phyloP scores from a whole-genome alignment of 2,113 vertebrate genomes.

The Callopanchax toddi region DNA sequence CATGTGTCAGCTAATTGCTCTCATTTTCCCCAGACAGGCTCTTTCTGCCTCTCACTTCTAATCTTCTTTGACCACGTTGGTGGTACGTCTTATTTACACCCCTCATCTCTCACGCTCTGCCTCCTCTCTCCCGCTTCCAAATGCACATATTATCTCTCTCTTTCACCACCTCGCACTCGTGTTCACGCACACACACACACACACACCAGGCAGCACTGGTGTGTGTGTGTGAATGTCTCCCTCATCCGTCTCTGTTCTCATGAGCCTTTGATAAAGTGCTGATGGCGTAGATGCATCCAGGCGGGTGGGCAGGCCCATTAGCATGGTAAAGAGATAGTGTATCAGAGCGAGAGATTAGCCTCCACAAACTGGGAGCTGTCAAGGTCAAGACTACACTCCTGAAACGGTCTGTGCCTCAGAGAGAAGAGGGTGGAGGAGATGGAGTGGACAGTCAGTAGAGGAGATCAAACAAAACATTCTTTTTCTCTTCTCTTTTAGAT shows the following conservation, averaged over 20 bases:
- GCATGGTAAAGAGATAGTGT: conserved; percentile 80
- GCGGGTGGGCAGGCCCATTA: conserved; percentile 71
- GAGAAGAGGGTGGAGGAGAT: conserved; percentile 34
- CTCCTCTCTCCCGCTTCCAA: conserved; percentile 39
- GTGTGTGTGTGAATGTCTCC: conserved; percentile 45
- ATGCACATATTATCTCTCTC: conserved; percentile 52
- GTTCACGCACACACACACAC: conserved; percentile 54
- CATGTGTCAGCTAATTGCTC: conserved; percentile 61
- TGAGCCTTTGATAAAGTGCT: conserved; percentile 79
- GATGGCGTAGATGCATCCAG: conserved; percentile 68
- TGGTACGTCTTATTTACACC: conserved; percentile 54
- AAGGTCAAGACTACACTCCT: conserved; percentile 81
- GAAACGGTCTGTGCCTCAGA: conserved; percentile 68
- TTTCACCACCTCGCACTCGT: conserved; percentile 39
- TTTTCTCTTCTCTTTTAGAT: conserved; percentile 67
- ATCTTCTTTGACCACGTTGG: conserved; percentile 58
- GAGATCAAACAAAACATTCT: conserved; percentile 21
- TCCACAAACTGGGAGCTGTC: conserved; percentile 74
- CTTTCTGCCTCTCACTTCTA: conserved; percentile 69
- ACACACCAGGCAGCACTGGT: conserved; percentile 44
- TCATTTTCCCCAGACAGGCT: conserved; percentile 52
- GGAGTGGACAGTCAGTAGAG: conserved; percentile 24
- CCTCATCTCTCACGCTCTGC: conserved; percentile 18
- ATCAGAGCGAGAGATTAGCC: conserved; percentile 80
- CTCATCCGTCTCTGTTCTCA: conserved; percentile 72